Conservation (phyloP, 2,888 invertebrate genomes). For the Prenolepis imparis region DNA sequence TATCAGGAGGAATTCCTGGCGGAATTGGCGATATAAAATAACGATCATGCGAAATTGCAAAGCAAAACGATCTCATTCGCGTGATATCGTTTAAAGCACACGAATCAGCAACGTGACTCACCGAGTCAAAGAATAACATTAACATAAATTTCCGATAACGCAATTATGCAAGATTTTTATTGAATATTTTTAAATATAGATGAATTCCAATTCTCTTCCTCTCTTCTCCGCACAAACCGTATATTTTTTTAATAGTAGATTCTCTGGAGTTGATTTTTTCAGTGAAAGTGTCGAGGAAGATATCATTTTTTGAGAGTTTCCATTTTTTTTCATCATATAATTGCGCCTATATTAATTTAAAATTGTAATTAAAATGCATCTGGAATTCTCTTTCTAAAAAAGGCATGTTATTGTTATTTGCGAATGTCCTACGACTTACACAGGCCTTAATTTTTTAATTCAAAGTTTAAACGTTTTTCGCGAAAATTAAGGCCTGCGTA, state of each 20-base stretch:
- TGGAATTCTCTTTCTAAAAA: too few species aligned
- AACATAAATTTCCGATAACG: background rate
- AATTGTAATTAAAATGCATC: background rate
- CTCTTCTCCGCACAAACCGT: background rate
- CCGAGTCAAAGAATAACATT: background rate
- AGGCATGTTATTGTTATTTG: too few species aligned
- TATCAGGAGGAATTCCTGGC: background rate
- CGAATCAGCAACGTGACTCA: background rate
- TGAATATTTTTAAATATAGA: background rate
- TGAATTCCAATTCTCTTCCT: background rate
- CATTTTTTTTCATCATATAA: background rate
- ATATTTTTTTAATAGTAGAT: constrained; percentile 1
- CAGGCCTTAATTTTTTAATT: too few species aligned
- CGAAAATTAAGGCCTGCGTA: too few species aligned
- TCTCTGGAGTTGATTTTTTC: background rate
- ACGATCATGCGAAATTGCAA: background rate
- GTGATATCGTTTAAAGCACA: background rate
- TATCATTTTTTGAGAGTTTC: background rate
- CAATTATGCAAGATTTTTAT: background rate
- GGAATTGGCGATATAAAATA: background rate
- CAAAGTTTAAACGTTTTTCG: too few species aligned
- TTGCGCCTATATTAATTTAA: background rate
- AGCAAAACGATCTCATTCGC: background rate
- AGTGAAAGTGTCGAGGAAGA: background rate
- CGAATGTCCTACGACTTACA: too few species aligned